Percentiles rank a stretch among this genome's conserved stretches.
These are phyloP conservation scores for Seladonia tumulorum DNA, from an alignment of 2,888 invertebrate genomes.

Conservation along the genomic window DNA sequence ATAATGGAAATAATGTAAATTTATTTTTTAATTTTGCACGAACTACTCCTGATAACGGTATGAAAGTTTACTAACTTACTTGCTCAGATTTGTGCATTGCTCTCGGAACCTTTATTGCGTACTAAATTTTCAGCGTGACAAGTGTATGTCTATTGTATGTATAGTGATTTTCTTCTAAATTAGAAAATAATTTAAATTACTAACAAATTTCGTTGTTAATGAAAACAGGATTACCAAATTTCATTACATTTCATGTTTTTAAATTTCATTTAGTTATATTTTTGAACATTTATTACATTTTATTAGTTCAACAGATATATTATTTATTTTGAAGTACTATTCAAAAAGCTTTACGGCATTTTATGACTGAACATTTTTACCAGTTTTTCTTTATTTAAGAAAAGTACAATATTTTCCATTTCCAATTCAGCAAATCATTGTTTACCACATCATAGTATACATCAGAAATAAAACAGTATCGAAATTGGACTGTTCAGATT, in stretches of 20 bases:
- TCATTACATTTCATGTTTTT: too few relatives aligned
- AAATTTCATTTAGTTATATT: background rate
- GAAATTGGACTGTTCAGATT: too few relatives aligned
- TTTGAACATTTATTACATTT: background rate
- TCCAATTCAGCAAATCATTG: background rate
- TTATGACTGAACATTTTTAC: background rate
- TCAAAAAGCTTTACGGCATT: background rate
- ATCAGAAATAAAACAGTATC: too few relatives aligned
- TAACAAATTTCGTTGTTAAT: background rate
- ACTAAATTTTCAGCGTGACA: background rate
- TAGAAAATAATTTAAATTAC: background rate
- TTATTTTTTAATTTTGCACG: background rate
- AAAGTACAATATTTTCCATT: too few relatives aligned
- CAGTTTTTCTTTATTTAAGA: background rate
- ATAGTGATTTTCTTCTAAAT: background rate
- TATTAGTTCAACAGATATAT: background rate
- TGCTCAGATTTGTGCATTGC: background rate
- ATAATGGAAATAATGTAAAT: background rate
- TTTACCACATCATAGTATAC: too few relatives aligned
- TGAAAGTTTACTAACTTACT: background rate
- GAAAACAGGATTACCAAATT: too few relatives aligned
- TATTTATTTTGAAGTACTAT: background rate
- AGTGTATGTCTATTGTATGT: background rate
- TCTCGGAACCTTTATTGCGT: background rate
- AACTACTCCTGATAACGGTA: background rate